These are phyloP conservation scores for Drosophila kambysellisi DNA, from an alignment of 2,888 invertebrate genomes.

Conservation along the genomic window DNA sequence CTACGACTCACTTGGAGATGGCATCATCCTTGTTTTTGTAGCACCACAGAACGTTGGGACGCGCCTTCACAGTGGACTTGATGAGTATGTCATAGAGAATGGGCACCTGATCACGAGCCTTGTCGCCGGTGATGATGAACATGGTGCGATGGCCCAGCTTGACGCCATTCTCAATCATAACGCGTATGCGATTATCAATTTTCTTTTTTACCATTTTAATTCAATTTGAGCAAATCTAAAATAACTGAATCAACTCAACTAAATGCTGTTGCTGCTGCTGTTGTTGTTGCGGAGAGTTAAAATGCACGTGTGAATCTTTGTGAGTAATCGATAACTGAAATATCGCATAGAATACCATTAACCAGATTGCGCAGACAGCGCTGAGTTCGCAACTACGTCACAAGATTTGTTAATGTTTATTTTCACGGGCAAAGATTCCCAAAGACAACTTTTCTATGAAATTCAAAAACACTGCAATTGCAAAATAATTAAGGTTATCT, in stretches of 20 bases:
- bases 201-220: slow-evolving; percentile 95
- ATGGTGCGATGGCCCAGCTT: slow-evolving; percentile 95
- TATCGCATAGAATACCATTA: background rate
- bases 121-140: slow-evolving; percentile 98
- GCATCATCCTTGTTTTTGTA: slow-evolving; percentile 97
- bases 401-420: background rate
- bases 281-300: slow-evolving; percentile 13
- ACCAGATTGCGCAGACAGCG: too few species aligned
- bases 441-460: background rate
- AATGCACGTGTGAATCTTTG: slow-evolving; percentile 43
- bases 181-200: slow-evolving; percentile 97
- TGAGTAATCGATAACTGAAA: slow-evolving; percentile 11
- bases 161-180: slow-evolving; percentile 99
- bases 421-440: background rate
- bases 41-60: slow-evolving; percentile 99
- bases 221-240: background rate
- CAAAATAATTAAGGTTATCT: background rate
- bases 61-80: slow-evolving; percentile 95
- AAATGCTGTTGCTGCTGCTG: background rate
- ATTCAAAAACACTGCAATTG: background rate
- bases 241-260: background rate
- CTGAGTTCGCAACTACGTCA: background rate
- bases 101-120: slow-evolving; percentile 97
- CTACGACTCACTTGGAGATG: slow-evolving; percentile 89
- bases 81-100: slow-evolving; percentile 98